Evolutionary conservation across 2,113 vertebrate genomes (phyloP).

Genomic region (Sapayoa aenigma): DNA sequence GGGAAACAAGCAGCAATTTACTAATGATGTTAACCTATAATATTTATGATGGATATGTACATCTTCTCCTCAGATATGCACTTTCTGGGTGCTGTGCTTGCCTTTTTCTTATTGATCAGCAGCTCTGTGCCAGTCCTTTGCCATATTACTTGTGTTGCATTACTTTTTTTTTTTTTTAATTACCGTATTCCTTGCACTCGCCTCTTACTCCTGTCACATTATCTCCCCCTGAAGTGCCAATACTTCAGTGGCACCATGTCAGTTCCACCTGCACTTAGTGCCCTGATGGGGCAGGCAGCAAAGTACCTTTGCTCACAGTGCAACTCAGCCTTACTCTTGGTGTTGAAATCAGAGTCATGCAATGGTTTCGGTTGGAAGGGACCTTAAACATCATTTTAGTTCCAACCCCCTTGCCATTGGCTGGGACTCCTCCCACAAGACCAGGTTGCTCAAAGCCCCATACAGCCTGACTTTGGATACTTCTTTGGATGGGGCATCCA

Average conservation of each 20-base stretch:
- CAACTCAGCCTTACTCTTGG: not conserved
- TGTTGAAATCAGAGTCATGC: not conserved
- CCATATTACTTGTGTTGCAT: not conserved
- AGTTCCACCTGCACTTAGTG: not conserved
- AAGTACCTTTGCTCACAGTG: not conserved
- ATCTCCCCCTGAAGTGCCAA: not conserved
- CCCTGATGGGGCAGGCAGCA: not conserved
- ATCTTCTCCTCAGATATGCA: not conserved
- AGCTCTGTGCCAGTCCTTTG: not conserved
- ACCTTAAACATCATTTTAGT: not conserved
- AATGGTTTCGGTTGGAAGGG: not conserved
- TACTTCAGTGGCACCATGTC: accelerated
- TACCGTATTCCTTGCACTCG: not conserved
- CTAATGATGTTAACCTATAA: not conserved
- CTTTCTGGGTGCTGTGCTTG: not conserved
- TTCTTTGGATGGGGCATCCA: no score
- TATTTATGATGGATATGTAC: not conserved
- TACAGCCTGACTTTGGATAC: accelerated
- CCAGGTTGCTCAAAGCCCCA: not conserved
- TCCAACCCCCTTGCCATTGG: not conserved
- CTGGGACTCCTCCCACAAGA: not conserved
- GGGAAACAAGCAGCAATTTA: not conserved
- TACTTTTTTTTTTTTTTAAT: not conserved
- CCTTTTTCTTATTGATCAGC: not conserved
- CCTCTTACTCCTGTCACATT: not conserved